phyloP scores from a whole-genome alignment of 2,797 vertebrate species.

The Crocodylus rhombifer region DNA sequence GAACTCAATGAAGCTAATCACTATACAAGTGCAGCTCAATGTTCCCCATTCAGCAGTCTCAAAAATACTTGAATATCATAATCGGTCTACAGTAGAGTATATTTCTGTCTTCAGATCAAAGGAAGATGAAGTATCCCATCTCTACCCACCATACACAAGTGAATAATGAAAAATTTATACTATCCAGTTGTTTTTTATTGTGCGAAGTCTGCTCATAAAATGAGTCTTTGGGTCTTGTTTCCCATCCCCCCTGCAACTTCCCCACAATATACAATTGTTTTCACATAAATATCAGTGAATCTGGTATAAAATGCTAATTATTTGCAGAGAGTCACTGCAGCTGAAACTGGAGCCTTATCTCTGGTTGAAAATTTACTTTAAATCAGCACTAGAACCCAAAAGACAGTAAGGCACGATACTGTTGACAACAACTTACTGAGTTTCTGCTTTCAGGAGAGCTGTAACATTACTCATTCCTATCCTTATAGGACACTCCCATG shows the following conservation, averaged over 20 bases:
- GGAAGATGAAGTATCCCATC: constrained; percentile 39
- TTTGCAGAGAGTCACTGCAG: background rate
- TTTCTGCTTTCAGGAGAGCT: constrained; percentile 10
- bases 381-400: constrained; percentile 11
- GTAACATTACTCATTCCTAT: constrained; percentile 25
- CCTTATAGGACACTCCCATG: constrained; percentile 11
- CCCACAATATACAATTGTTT: background rate
- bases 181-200: constrained; percentile 5
- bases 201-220: constrained; percentile 17
- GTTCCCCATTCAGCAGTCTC: constrained; percentile 70
- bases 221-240: constrained; percentile 12
- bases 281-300: background rate
- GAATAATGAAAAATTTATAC: constrained; percentile 61
- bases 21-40: constrained; percentile 68
- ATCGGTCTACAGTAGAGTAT: constrained; percentile 61
- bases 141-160: constrained; percentile 14
- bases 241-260: background rate
- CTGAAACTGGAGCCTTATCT: constrained; percentile 24
- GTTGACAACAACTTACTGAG: background rate
- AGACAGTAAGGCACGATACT: background rate
- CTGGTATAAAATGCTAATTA: constrained; percentile 36
- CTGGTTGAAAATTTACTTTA: background rate
- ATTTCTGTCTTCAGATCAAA: constrained; percentile 62
- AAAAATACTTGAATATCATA: constrained; percentile 77
- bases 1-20: constrained; percentile 81